Evolutionary conservation across 1,140 invertebrate genomes (phyloP), one percentile per base, ranked within the genome.

Genomic region (Cotesia glomerata): DNA sequence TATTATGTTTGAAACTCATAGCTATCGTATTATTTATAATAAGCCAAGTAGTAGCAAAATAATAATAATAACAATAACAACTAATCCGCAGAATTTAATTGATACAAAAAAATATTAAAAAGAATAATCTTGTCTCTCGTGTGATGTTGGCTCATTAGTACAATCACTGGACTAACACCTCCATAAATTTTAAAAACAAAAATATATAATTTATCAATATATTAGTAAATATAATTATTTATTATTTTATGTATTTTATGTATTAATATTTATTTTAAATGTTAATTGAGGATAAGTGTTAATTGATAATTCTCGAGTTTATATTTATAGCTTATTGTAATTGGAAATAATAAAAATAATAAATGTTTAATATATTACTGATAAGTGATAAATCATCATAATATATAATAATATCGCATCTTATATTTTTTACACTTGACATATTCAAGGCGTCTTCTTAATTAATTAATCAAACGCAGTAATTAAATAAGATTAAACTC

Each of bases 141-240:
- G 35, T 49, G 34, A 63, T 73, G 66, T 39, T 35, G 39, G 77
- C 79, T 82, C 79, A 78, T 81, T 84, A 82, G 76, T 74, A 76
- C 73, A 80, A 76, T 71, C 63, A 71, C 62, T 65, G 69, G 77
- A 79, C 78, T 77, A 78, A 79, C 78, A 74, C 74, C 64, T 49
- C 71, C 32, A 70, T 74, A 66, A 73, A 75, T 71, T 73, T 71
- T 74, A 61, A 54, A 26, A 54, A 18, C 18, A 11, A 63, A 66
- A 71, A 74, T 63, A 74, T 72, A 77, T 76, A 73, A 78, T 77
- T 78, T 74, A 71, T 58, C 62, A 58, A 70, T 73, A 26, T 26
- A 26, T 26, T 26, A 26, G 26, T 75, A 63, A 70, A 62, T 63
- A 73, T 72, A 8, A 18, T 9, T 16, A 26, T 18, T 3, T 26